Base-by-base conservation (phyloP, 2,797 vertebrate genomes). In the Peromyscus melanophrys region DNA sequence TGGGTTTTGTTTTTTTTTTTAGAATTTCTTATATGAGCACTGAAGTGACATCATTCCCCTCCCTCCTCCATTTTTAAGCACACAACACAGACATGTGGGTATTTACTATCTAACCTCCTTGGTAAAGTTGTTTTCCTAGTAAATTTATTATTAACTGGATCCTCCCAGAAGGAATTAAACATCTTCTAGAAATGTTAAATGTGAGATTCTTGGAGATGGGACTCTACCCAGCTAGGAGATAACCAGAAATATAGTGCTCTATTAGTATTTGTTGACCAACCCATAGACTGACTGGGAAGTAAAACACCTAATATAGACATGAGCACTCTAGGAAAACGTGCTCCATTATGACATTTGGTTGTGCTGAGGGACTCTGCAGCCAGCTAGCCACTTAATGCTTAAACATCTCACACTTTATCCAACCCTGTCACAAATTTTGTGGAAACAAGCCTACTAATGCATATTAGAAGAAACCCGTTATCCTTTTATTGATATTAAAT, bases 401-500 rank as follows among this genome's bases (percentile, higher is more conserved):
- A 43, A 31, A 94, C n/a, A 59, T 59, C 25, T 37, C 34, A 97
- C 29, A 77, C 29, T 91, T 34, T 78, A 37, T 43, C 37, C 31
- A 40, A 85, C 11, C 10, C 37, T 95, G 55, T 6, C 34, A 61
- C 21, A 91, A 91, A 78, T 81, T 83, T 43, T 80, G 29, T 91
- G 40, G 46, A 88, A 78, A 87, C 16, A 75, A 55, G 49, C 0
- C 34, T 93, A 14, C 61, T 88, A 63, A 61, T 23, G 59, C 14
- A 76, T 61, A 46, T 75, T 27, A 95, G n/a, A 59, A 91, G 49
- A 89, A 85, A 52, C 21, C 63, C 3, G 73, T 43, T 84, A 23
- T 46, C 10, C 40, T 88, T 92, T 90, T 73, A 67, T n/a, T 96
- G 71, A 43, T 65, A 34, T n/a, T 55, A 92, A 88, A 69, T 77